Base-by-base conservation (phyloP, 37 sponge, comb jelly and placozoan species). In the Agelas oroides region DNA sequence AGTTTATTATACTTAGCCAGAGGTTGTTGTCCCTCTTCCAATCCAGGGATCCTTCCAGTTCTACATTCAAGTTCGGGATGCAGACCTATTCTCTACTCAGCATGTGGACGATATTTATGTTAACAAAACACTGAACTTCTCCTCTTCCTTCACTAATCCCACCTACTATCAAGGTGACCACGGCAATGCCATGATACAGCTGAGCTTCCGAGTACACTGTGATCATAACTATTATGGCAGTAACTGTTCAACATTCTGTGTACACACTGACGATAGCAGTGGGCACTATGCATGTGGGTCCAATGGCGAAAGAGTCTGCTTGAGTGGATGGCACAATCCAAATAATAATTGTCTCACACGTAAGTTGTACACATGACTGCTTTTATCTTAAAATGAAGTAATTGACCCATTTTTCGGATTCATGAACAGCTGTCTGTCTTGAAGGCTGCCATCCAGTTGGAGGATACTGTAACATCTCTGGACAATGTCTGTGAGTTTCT, bases 41-140 rank as follows among this genome's bases (percentile, higher is more conserved):
- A 46, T 46, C 46, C 46, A 46, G 46, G 46, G 46, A 46, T 46
- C 46, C 46, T 46, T 46, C 46, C 46, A 46, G 46, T 46, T 61
- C 62, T 23, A 61, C 62, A 61, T 61, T 5, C 62, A 61, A 5
- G 62, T 61, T 5, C 13, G 25, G 62, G 25, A 61, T 61, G 62
- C 62, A 61, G 62, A 61, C 11, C 14, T 23, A 14, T 27, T 23
- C 14, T 5, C 62, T 12, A 12, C 3, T 68, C 34, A 68, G 6
- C 69, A 68, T 32, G 69, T 68, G 20, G 69, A 68, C 13, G 69
- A 68, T 31, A 68, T 68, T 34, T 68, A 68, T 32, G 35, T 33
- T 68, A 5, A 68, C 69, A 68, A 20, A 68, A 34, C 69, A 27
- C 35, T 68, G 35, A 5, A 36, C 28, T 20, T 34, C 6, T 30